A percentile compares a stretch with the other conserved stretches of the same genome.
Conservation (phyloP, 2,888 invertebrate species). For the Balanococcus diminutus region DNA sequence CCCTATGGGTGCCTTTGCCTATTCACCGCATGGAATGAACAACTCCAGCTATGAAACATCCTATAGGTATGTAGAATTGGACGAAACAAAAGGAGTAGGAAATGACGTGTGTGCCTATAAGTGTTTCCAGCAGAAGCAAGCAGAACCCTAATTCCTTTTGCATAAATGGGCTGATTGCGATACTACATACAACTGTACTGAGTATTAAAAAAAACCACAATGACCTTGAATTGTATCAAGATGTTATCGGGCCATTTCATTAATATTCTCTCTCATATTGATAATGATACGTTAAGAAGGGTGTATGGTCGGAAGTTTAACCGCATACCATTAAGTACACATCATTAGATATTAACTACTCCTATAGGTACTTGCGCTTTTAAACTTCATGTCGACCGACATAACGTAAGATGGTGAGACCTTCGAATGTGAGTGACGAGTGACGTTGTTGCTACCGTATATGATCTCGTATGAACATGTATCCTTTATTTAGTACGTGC, state of each 20-base stretch:
- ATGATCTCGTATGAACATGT: no score
- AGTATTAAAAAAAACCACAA: not conserved
- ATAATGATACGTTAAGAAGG: not conserved
- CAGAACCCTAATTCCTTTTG: not conserved
- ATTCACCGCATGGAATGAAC: no score
- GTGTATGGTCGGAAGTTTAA: not conserved
- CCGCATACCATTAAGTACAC: not conserved
- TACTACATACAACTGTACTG: not conserved
- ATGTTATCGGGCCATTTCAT: not conserved
- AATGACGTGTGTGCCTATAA: no score
- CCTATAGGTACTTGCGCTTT: not conserved
- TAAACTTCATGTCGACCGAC: not conserved
- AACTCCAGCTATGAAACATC: no score
- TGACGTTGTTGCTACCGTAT: no score
- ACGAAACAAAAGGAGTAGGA: no score
- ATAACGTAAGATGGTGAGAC: not conserved
- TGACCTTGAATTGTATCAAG: slow-evolving; percentile 5
- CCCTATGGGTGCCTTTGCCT: no score
- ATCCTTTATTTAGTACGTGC: no score
- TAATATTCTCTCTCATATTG: not conserved
- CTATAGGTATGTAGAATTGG: no score
- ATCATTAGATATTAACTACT: not conserved
- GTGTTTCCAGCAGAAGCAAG: not conserved
- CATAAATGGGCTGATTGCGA: not conserved
- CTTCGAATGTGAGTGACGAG: not conserved